Percentiles rank a stretch among this genome's conserved stretches.
Conservation (phyloP, 2,113 vertebrate species). For the Microcebus murinus region DNA sequence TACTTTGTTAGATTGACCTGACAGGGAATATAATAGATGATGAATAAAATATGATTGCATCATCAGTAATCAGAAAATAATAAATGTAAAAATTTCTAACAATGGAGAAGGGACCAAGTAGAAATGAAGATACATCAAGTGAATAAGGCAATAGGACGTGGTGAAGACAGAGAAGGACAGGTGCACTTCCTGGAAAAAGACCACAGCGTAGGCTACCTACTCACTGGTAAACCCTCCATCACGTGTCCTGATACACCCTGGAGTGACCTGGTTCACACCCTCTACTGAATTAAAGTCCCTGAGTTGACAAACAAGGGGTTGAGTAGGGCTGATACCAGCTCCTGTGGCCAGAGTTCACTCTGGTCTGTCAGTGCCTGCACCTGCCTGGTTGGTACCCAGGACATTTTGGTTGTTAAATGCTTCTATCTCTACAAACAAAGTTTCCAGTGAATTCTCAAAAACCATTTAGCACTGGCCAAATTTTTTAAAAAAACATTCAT, state of each 20-base stretch:
- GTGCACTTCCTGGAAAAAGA: too few relatives aligned
- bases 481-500: not conserved
- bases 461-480: not conserved
- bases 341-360: too few relatives aligned
- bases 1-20: not conserved
- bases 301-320: not conserved
- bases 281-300: not conserved
- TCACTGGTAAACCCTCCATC: not conserved
- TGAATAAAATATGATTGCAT: not conserved
- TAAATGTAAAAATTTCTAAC: not conserved
- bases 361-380: not conserved
- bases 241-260: not conserved
- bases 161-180: not conserved
- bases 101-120: not conserved
- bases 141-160: not conserved
- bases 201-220: rapidly evolving
- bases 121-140: not conserved
- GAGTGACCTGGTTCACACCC: not conserved
- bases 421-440: not conserved
- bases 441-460: not conserved
- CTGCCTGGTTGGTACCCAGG: not conserved
- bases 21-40: not conserved
- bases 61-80: not conserved
- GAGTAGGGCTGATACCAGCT: not conserved
- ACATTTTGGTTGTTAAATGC: not conserved